These are phyloP conservation scores for Allacma fusca DNA, from an alignment of 2,888 invertebrate species.

Conservation along the genomic window DNA sequence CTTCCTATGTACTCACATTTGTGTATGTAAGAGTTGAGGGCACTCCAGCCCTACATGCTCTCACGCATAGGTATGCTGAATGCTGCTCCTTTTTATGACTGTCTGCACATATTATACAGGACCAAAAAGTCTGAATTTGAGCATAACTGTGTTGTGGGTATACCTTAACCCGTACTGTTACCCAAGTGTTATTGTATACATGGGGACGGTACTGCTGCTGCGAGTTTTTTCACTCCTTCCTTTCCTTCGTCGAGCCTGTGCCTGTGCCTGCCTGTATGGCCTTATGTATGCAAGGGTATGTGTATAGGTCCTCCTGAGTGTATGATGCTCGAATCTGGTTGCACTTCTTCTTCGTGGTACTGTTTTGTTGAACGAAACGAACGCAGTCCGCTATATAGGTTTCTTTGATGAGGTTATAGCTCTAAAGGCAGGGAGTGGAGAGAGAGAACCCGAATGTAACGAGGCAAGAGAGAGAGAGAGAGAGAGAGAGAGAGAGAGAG, in stretches of 20 bases:
- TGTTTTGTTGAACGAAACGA: not conserved
- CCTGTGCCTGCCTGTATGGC: no score
- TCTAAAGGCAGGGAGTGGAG: conserved; percentile 14
- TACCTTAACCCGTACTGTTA: conserved; percentile 8
- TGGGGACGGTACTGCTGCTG: not conserved
- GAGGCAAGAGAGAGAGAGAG: conserved; percentile 17
- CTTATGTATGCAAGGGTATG: not conserved
- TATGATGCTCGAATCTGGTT: conserved; percentile 4
- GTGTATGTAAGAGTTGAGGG: no score
- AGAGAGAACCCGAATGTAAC: not conserved
- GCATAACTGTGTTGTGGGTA: conserved; percentile 1
- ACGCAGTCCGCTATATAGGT: not conserved
- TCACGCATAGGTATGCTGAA: not conserved
- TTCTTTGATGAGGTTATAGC: conserved; percentile 16
- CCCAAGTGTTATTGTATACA: not conserved
- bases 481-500: conserved; percentile 1
- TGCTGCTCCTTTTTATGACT: no score
- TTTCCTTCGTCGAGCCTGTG: no score
- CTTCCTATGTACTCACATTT: no score
- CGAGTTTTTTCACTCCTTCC: conserved; percentile 11
- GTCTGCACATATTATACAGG: not conserved
- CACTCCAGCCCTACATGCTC: no score
- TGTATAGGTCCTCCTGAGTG: no score
- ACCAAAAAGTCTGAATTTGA: conserved; percentile 4
- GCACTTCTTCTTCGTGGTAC: not conserved